Evolutionary conservation across 2,113 vertebrate genomes (phyloP), one percentile per base, ranked within the genome.

Genomic region (Alligator sinensis): DNA sequence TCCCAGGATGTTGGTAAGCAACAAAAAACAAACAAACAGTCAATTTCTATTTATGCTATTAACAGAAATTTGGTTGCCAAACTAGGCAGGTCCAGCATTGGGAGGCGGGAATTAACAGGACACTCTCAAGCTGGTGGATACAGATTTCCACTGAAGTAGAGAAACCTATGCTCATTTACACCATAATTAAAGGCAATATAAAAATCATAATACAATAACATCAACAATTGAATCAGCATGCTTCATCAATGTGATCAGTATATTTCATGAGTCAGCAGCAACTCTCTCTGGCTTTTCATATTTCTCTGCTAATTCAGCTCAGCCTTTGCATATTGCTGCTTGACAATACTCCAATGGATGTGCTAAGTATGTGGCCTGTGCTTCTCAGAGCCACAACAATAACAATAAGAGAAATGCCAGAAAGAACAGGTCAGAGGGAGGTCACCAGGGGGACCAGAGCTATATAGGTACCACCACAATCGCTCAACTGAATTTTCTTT

Each of bases 211-310:
- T 84, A 80, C 28, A 3, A 66, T 17, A 78, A 30, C 17, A 47
- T 1, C 59, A 61, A 47, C 2, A 59, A 34, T 64, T 1, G 1
- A 4, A 34, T 74, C 21, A 59, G 1, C 4, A 55, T 77, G 61
- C 3, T 55, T 70, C 25, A 30, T 80, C 11, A 27, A 16, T 86
- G 60, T 90, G 28, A 25, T 84, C 28, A 75, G 2, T 25, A 2
- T 80, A 60, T 86, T 92, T 89, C 78, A 47, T 83, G 89, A 5
- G 91, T 7, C 3, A 77, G 66, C 83, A 85, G 86, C 27, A 3
- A 82, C 0, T 6, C 2, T 77, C 83, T 3, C 5, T 68, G 57
- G 57, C 17, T 75, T 24, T 27, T 27, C 79, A 59, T 19, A 12
- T 47, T 74, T 83, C 89, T 89, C 15, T 84, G 11, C 7, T 87